phyloP scores from a whole-genome alignment of 2,888 invertebrate species.

The Eristalis arbustorum region DNA sequence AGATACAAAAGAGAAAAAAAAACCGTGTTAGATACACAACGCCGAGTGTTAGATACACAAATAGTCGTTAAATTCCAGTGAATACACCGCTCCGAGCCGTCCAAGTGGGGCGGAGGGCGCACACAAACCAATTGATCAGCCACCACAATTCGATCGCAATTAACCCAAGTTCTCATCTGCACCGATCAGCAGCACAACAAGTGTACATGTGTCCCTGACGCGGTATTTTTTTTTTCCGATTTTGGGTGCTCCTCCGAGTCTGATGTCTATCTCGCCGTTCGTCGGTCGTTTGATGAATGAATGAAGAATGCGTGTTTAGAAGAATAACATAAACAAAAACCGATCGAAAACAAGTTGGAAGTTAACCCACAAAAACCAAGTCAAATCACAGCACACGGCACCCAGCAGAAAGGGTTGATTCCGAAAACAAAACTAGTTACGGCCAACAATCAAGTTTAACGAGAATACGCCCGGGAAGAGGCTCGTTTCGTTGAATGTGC shows the following conservation, averaged over 20 bases:
- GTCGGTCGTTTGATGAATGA: constrained; percentile 61
- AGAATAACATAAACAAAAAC: constrained; percentile 68
- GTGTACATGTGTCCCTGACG: background rate
- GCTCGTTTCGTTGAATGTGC: constrained; percentile 45
- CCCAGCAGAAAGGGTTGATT: constrained; percentile 54
- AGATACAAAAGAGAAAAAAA: constrained; percentile 49
- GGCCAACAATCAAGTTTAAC: constrained; percentile 68
- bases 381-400: background rate
- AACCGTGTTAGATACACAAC: constrained; percentile 36
- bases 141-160: constrained; percentile 31
- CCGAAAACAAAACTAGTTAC: constrained; percentile 70
- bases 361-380: constrained; percentile 9
- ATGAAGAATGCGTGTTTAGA: constrained; percentile 66
- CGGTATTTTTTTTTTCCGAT: too few relatives aligned
- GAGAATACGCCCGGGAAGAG: constrained; percentile 69
- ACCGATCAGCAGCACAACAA: background rate
- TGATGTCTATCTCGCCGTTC: constrained; percentile 15
- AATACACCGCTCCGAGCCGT: constrained; percentile 27
- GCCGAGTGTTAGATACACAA: constrained; percentile 49
- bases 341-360: constrained; percentile 63
- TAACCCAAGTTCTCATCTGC: constrained; percentile 16
- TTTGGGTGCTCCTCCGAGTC: constrained; percentile 3
- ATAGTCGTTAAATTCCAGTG: constrained; percentile 41
- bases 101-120: background rate
- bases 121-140: constrained; percentile 22